A percentile compares a stretch with the other conserved stretches of the same genome.
Evolutionary conservation across 2,797 vertebrate species (phyloP).

Genomic region (Xerus rutilus): DNA sequence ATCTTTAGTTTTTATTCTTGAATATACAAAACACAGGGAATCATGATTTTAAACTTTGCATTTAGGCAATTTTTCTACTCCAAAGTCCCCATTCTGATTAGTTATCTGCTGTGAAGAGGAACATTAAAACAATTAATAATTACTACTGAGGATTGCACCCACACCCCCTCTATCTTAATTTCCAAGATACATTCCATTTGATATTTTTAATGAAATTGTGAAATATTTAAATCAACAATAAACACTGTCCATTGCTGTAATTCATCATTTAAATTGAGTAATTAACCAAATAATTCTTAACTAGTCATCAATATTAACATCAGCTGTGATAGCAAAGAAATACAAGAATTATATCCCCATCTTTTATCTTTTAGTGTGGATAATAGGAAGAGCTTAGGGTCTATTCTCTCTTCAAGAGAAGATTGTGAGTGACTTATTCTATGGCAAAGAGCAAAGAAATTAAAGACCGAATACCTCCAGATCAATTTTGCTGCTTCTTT

Average conservation of each 20-base stretch:
- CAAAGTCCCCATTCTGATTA: not conserved
- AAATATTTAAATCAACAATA: not conserved
- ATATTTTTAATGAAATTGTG: not conserved
- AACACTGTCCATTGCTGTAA: not conserved
- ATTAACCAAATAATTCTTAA: not conserved
- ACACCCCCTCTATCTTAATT: not conserved
- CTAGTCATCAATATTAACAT: not conserved
- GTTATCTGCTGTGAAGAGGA: not conserved
- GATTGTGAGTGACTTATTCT: not conserved
- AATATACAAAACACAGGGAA: not conserved
- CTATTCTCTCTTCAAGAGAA: not conserved
- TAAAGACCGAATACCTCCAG: not conserved
- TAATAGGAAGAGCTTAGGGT: not conserved
- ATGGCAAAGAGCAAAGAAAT: not conserved
- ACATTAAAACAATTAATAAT: not conserved
- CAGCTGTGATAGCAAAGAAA: not conserved
- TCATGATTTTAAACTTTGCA: not conserved
- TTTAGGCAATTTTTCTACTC: not conserved
- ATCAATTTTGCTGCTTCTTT: not conserved
- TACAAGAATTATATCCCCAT: not conserved
- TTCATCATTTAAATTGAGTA: constrained; percentile 11
- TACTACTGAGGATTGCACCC: not conserved
- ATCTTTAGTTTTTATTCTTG: not conserved
- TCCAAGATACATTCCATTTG: not conserved
- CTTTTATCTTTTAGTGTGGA: constrained; percentile 13